Base-by-base conservation (phyloP, 2,888 invertebrate species). In the Eristalis tenax region DNA sequence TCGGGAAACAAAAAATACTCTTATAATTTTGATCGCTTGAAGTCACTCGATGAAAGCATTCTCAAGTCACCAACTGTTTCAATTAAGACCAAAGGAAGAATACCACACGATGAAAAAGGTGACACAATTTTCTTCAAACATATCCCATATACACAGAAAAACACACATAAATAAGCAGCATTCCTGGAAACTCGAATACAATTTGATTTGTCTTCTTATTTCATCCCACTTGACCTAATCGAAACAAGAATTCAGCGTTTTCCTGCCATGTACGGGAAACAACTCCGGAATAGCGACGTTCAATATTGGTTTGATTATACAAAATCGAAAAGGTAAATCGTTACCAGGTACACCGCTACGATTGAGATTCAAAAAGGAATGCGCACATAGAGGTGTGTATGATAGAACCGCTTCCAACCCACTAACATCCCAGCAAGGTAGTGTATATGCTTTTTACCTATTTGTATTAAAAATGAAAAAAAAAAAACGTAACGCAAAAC, bases 371-470 rank as follows among this genome's bases (percentile, higher is more conserved):
- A 96, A 97, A 94, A 98, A 98, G 95, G 98, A 98, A 95, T 98
- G 98, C 95, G 96, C 97, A 93, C 96, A 97, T 94, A 96, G 97
- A 96, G 97, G 97, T 97, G 96, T 96, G 96, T 96, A 95, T 95
- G 94, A 95, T 91, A 93, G 90, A 91, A 91, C 92, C 92, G 92
- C 92, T 91, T 92, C 92, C 92, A 92, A 92, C 91, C 91, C 92
- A 91, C 91, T 92, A 91, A 91, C 92, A 92, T 91, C 92, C 91
- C 90, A 91, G 91, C 93, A 93, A 93, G 93, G 93, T 93, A 93
- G 93, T 92, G 93, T 93, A 93, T 93, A 88, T 89, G 89, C 89
- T 89, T 88, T 89, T 84, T 87, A 79, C 80, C 84, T 88, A 83
- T 88, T 80, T 82, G 71, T 74, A 73, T 79, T 88, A 15, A 80